phyloP scores from a whole-genome alignment of 1,140 invertebrate species.

The Episyrphus balteatus region DNA sequence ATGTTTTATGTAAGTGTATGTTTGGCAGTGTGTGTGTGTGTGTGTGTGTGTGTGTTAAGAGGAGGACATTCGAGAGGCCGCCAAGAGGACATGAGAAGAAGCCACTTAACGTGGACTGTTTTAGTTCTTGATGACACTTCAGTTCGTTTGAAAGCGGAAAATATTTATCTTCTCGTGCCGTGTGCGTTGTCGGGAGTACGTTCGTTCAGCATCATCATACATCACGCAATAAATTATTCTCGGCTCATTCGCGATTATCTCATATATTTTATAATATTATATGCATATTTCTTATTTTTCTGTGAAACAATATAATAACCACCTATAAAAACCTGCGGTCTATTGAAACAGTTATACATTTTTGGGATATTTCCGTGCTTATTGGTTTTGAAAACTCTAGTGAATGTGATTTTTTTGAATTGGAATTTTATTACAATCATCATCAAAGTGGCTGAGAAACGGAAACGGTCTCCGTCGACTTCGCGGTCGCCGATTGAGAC shows the following conservation, averaged over 20 bases:
- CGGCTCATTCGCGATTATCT: too few relatives aligned
- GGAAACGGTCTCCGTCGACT: constrained; percentile 25
- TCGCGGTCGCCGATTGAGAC: constrained; percentile 9
- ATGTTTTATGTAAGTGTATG: too few relatives aligned
- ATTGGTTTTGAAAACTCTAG: too few relatives aligned
- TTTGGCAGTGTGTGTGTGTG: too few relatives aligned
- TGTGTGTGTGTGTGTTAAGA: too few relatives aligned
- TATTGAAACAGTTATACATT: too few relatives aligned
- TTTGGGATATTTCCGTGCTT: too few relatives aligned
- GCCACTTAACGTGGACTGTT: background rate
- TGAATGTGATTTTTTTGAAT: too few relatives aligned
- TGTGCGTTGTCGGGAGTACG: background rate
- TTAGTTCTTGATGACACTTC: constrained; percentile 39
- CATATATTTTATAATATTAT: too few relatives aligned
- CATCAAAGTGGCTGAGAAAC: constrained; percentile 36
- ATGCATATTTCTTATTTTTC: too few relatives aligned
- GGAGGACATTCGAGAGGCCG: too few relatives aligned
- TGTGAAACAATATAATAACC: too few relatives aligned
- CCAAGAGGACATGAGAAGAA: background rate
- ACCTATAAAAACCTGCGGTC: background rate
- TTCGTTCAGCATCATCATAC: background rate
- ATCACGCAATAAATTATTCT: background rate
- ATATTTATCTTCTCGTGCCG: background rate
- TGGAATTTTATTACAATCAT: constrained; percentile 6
- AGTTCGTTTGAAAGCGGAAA: constrained; percentile 34